Evolutionary conservation across 2,888 invertebrate genomes (phyloP).

Genomic region (Cartodere bifasciata): DNA sequence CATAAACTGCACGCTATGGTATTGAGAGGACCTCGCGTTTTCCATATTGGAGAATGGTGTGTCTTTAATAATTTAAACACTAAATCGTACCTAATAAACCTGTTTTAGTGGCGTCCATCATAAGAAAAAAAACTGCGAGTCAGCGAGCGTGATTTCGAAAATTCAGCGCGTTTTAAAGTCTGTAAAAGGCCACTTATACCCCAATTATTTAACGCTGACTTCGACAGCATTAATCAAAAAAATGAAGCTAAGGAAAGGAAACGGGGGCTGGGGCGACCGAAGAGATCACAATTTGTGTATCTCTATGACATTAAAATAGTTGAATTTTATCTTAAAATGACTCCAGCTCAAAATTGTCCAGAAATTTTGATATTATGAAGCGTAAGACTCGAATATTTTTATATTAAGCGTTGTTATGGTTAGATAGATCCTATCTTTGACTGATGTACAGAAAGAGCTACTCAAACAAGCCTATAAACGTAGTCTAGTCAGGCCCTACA

Average conservation of each 20-base stretch:
- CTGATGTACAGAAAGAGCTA: no score
- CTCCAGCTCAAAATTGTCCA: no score
- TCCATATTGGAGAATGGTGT: slow-evolving; percentile 99
- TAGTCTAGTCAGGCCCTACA: no score
- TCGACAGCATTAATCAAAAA: slow-evolving; percentile 57
- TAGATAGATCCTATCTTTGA: no score
- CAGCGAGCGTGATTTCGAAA: slow-evolving; percentile 71
- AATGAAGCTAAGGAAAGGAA: slow-evolving; percentile 70
- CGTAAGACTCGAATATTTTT: no score
- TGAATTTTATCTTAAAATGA: no score
- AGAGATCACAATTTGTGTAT: slow-evolving; percentile 75
- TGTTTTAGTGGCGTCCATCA: slow-evolving; percentile 84
- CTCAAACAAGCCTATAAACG: no score
- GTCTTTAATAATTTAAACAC: no score
- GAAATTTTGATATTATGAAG: no score
- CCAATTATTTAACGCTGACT: slow-evolving; percentile 52
- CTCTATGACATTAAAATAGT: slow-evolving; percentile 47
- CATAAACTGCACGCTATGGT: slow-evolving; percentile 75
- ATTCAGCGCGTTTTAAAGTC: slow-evolving; percentile 66
- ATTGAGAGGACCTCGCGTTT: slow-evolving; percentile 86
- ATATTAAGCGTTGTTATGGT: no score
- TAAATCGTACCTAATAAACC: slow-evolving; percentile 9
- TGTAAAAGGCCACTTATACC: slow-evolving; percentile 59
- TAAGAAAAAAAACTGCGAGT: slow-evolving; percentile 83
- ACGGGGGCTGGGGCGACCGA: slow-evolving; percentile 95